Evolutionary conservation across 2,797 vertebrate species (phyloP), one percentile per base, ranked within the genome.

Genomic region (Orientallactaga sibirica): DNA sequence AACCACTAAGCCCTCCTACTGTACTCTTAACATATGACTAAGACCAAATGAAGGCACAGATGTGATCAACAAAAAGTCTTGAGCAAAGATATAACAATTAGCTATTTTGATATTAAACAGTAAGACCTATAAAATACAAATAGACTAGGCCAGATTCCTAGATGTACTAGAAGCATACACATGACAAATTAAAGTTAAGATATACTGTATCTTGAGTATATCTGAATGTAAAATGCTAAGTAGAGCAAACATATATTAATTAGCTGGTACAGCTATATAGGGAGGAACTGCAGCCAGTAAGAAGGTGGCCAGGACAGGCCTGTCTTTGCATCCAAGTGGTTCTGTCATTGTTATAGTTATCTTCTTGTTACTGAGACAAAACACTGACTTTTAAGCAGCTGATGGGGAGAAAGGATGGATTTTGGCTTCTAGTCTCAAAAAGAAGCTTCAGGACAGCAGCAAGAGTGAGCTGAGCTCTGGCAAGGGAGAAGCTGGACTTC

Each of bases 121-220:
- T 41, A 93, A 24, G 20, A 73, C 80, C 93, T 22, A 16, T 33
- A 68, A 92, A 82, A 20, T 52, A 20, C 66, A 86, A 80, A 84
- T 4, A 68, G n/a, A 73, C 24, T 37, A 55, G 24, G 75, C 22
- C 68, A 52, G 29, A 86, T 41, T 83, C 68, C 74, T 73, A 68
- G 68, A n/a, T 41, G 33, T 4, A 71, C 25, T 52, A 25, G 24
- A 64, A 78, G 11, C n/a, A 73, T 15, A 22, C 4, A 41, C 12
- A 15, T 0, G 25, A 14, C 62, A 58, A 64, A 24, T 33, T 89
- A 75, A 92, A 96, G 81, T 41, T 48, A 68, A 89, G 79, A 68
- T 62, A 27, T 8, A 24, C 76, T 68, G 11, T 10, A 67, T 37
- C 37, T 92, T 61, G 18, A 85, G 29, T 18, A 29, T 19, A 55